These are phyloP conservation scores for Haemorhous mexicanus DNA, from an alignment of 2,113 vertebrate species.

Conservation along the genomic window DNA sequence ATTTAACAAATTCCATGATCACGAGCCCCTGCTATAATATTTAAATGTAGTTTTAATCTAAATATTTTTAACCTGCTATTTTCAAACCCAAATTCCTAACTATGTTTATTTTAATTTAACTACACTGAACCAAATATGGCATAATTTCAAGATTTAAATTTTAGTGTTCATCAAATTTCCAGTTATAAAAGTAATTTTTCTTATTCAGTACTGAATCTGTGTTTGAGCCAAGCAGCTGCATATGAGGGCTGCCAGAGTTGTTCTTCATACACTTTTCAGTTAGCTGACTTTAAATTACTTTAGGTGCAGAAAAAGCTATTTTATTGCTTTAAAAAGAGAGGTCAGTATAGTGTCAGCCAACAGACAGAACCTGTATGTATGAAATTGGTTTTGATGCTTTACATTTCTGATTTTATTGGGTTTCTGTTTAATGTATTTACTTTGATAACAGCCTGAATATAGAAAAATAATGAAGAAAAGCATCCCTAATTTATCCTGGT, in stretches of 20 bases:
- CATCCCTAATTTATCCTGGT: not conserved
- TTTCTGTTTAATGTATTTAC: not conserved
- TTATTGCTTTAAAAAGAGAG: slow-evolving; percentile 39
- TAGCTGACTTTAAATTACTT: slow-evolving; percentile 59
- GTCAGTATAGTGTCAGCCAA: slow-evolving; percentile 42
- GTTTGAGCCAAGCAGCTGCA: slow-evolving; percentile 60
- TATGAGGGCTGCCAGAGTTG: slow-evolving; percentile 15
- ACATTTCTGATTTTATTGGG: not conserved
- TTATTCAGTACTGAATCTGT: slow-evolving; percentile 50
- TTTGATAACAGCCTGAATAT: not conserved
- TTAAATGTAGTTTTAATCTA: not conserved
- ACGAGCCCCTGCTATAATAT: not conserved
- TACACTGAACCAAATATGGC: not conserved
- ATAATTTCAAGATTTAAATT: slow-evolving; percentile 49
- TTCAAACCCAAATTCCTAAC: not conserved
- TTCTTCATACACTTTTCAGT: slow-evolving; percentile 26
- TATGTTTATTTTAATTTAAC: slow-evolving; percentile 49
- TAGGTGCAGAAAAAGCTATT: slow-evolving; percentile 32
- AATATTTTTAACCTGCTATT: slow-evolving; percentile 23
- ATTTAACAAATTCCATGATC: not conserved
- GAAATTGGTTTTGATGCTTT: not conserved
- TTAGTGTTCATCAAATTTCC: slow-evolving; percentile 50
- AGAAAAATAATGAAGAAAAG: not conserved
- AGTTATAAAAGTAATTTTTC: slow-evolving; percentile 55
- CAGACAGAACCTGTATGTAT: not conserved